Evolutionary conservation across 1,140 invertebrate genomes (phyloP), one percentile per base, ranked within the genome.

Genomic region (Zaprionus camerounensis): DNA sequence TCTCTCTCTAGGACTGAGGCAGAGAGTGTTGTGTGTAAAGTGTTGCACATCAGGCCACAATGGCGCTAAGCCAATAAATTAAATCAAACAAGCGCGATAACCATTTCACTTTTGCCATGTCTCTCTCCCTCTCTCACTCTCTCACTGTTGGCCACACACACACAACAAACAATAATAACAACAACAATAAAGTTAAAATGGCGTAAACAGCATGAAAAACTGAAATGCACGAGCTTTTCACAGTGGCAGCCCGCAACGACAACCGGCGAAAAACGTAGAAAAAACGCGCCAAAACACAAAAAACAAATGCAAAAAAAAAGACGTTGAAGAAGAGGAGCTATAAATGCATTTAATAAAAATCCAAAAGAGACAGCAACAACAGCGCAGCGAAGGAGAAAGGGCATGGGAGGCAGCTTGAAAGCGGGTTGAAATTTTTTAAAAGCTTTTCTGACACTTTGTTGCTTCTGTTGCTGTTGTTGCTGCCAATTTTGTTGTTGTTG

Each of bases 11-110:
- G 41, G 15, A 15, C 13, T 13, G 31, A 41, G 69, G 59, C 46
- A 69, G 66, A 64, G 58, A 72, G 73, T 74, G 78, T 71, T 79
- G 77, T 76, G 80, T 81, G 80, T 80, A 81, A 81, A 81, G 81
- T 80, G 80, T 79, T 79, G 80, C 75, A 77, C 80, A 81, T 73
- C 80, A 82, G 78, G 80, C 82, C 82, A 82, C 80, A 85, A 85
- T 82, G 82, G 80, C 82, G 80, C 82, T 85, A 85, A 85, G 82
- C 82, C 82, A 85, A 85, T 85, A 85, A 85, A 85, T 85, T 85
- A 85, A 85, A 85, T 85, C 82, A 82, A 85, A 85, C 80, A 85
- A 85, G 74, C 74, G 80, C 82, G 82, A 85, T 85, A 85, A 85
- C 80, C 82, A 82, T 80, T 85, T 82, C 80, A 81, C 80, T 80